Evolutionary conservation across 2,888 invertebrate species (phyloP), one percentile per base, ranked within the genome.

Genomic region (Rhagium mordax): DNA sequence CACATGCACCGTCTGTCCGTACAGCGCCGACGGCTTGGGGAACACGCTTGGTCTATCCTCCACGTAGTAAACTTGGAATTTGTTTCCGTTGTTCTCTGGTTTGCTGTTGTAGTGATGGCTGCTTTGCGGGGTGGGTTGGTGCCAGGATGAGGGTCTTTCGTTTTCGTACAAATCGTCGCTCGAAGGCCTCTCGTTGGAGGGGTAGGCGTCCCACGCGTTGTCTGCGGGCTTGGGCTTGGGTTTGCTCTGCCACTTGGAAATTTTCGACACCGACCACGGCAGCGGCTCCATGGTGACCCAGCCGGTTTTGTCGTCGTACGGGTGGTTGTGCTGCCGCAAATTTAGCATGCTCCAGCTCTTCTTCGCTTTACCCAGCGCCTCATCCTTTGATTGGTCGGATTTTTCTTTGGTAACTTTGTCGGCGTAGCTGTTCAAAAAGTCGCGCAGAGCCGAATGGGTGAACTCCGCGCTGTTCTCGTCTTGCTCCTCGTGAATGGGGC

Each of bases 181-280:
- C 71, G 78, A 83, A 41, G 87, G 83, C 5, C 88, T 87, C 41
- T 89, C 87, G 67, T 88, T 53, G 65, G 80, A 13, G 10, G 60
- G 27, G 13, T 51, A 61, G 13, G 16, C 47, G 41, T 65, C 67
- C 86, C 87, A 16, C 88, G 89, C 80, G 3, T 68, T 29, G 20
- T 81, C 78, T 2, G 69, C 72, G 0, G 90, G 89, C 82, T 91
- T 90, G 72, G 90, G 88, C 75, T 90, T 90, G 72, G 90, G 88
- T 75, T 90, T 90, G 7, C 90, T 88, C 83, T 94, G 93, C 95
- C 94, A 95, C 86, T 94, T 94, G 1, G 94, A 93, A 76, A 94
- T 93, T 87, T 94, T 94, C 79, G 94, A 94, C 10, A 93, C 91
- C 0, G 94, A 94, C 94, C 94, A 95, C 0, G 94, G 94, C 3